phyloP scores from a whole-genome alignment of 2,797 vertebrate genomes.

The Sebastes wilsoni region DNA sequence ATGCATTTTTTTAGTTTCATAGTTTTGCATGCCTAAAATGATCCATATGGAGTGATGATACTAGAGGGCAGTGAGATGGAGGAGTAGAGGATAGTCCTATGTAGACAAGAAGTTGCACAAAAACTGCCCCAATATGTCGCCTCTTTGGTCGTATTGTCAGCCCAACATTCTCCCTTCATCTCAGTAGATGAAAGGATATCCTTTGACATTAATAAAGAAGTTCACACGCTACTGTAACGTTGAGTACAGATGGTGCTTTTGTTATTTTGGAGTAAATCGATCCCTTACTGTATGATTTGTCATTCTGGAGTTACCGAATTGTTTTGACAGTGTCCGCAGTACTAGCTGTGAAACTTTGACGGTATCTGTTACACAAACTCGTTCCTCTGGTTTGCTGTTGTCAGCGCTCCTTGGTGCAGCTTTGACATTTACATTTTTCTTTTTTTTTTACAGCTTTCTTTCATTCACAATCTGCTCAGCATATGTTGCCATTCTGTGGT shows the following conservation, averaged over 20 bases:
- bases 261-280: constrained; percentile 33
- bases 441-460: constrained; percentile 1
- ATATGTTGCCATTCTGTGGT: constrained; percentile 13
- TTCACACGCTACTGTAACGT: constrained; percentile 43
- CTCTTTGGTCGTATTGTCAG: not conserved
- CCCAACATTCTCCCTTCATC: not conserved
- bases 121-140: not conserved
- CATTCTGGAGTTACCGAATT: constrained; percentile 23
- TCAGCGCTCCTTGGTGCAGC: not conserved
- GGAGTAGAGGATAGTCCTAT: not conserved
- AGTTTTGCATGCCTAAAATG: too few relatives aligned
- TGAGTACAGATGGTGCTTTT: constrained; percentile 24
- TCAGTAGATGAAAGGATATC: constrained; percentile 13
- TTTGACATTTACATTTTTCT: not conserved
- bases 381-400: constrained; percentile 34
- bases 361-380: constrained; percentile 42
- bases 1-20: not conserved
- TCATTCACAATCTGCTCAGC: constrained; percentile 27
- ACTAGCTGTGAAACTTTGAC: constrained; percentile 43
- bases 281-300: constrained; percentile 32
- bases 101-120: not conserved
- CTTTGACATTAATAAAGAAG: constrained; percentile 2
- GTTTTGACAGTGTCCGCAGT: constrained; percentile 28
- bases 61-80: not conserved
- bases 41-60: too few relatives aligned